Evolutionary conservation across 2,113 vertebrate species (phyloP), one percentile per base, ranked within the genome.

Genomic region (Lanius collurio): DNA sequence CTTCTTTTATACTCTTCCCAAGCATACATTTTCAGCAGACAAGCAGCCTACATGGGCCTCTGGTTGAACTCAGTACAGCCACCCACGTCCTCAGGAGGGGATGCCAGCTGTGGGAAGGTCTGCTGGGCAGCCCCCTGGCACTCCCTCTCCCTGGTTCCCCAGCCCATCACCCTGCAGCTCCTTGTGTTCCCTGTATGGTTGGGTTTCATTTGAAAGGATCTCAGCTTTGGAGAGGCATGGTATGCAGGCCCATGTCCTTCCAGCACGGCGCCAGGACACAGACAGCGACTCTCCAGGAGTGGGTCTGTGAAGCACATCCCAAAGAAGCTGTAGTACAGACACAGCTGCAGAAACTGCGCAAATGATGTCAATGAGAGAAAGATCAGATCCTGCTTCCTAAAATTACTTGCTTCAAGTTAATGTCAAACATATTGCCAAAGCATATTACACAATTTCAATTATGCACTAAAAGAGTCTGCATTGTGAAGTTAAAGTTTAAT

Each of bases 401-500:
- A 94, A 94, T 87, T 77, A 69, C 67, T 92, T 80, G 37, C 28
- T 78, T 89, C 74, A 76, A 84, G 79, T 89, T 93, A 96, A 97
- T 83, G 78, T 85, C 93, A 94, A 96, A 90, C 90, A 93, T 71
- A 84, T 70, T 96, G 90, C 81, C 44, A 95, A 94, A 88, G 69
- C 70, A 65, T 88, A 70, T 94, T 83, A 83, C 78, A 69, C 89
- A 70, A 87, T 95, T 97, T 93, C 73, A 90, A 53, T 95, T 97
- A 95, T 42, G 65, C 52, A 78, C 50, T 57, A 46, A 90, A 93
- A 95, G 86, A 81, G 90, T 94, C 77, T 68, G 80, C 80, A 90
- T 87, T 94, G 79, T 94, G 73, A 73, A 96, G 87, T 89, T 93
- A 89, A 93, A 95, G 89, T 93, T 95, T 83, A 95, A 96, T 94